phyloP scores from a whole-genome alignment of 2,888 invertebrate genomes.

The Tetragonula carbonaria region DNA sequence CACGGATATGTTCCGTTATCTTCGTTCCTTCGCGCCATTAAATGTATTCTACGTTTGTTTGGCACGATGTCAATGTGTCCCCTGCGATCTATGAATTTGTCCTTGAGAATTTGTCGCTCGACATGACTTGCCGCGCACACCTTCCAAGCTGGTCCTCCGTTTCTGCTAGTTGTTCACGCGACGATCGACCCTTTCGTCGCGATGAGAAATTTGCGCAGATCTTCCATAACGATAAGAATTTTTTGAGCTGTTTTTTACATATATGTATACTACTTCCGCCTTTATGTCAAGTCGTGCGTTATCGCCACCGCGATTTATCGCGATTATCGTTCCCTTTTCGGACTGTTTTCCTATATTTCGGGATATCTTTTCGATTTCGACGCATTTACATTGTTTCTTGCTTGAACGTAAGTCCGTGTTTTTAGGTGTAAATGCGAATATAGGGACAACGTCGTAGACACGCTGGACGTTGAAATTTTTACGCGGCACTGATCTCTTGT shows the following conservation, averaged over 20 bases:
- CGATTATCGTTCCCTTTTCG: conserved; percentile 33
- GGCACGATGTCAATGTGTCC: background rate
- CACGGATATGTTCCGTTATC: background rate
- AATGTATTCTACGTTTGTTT: background rate
- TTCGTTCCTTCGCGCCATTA: background rate
- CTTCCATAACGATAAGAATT: conserved; percentile 54
- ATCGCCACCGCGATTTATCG: background rate
- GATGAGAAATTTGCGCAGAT: conserved; percentile 15
- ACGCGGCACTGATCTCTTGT: background rate
- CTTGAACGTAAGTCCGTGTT: conserved; percentile 29
- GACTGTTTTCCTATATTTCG: conserved; percentile 52
- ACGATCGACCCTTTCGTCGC: conserved; percentile 10
- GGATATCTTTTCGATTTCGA: conserved; percentile 53
- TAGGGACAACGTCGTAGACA: conserved; percentile 1
- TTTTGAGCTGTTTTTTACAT: conserved; percentile 51
- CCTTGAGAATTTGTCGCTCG: conserved; percentile 1
- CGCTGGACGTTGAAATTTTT: conserved; percentile 1
- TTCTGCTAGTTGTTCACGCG: conserved; percentile 18
- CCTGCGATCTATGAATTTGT: background rate
- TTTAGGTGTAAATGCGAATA: conserved; percentile 14
- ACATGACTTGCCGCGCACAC: background rate
- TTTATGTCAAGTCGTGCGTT: conserved; percentile 7
- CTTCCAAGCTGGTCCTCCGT: conserved; percentile 21
- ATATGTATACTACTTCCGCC: conserved; percentile 6
- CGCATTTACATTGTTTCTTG: conserved; percentile 56